Evolutionary conservation across 2,888 invertebrate species (phyloP), one percentile per base, ranked within the genome.

Genomic region (Calameuta pallipes): DNA sequence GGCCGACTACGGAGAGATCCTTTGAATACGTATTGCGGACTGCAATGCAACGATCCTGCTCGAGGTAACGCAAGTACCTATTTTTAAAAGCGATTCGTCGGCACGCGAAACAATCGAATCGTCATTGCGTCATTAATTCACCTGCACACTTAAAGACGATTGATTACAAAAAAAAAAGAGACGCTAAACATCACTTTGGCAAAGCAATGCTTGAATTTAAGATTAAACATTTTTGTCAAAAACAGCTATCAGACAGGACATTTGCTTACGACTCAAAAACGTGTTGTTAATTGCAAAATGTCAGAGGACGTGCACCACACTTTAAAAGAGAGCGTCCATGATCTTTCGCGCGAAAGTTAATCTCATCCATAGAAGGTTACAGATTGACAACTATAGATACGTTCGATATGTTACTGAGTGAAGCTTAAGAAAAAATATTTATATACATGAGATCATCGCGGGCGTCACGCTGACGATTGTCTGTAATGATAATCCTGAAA

Each of bases 51-150:
- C 71, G 71, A 31, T 71, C 34, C 71, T 71, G 71, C 13, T 78
- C 77, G 84, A 87, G 85, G 83, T 86, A 86, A 89, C 85, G 84
- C 85, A 83, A 85, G 82, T 80, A 79, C 77, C 80, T 85, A 84
- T 84, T 86, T 86, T 84, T 80, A 82, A 81, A 73, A 75, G 69
- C 78, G 79, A 78, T 81, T 78, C 80, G 81, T 83, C 80, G 56
- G 2, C 56, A 15, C 56, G 56, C 23, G 41, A 9, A 9, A 56
- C 56, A 56, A 23, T 56, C 56, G 23, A 56, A 23, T 56, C 9
- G 23, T 23, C 56, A 56, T 56, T 23, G 15, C 23, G 56, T 56
- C 56, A 56, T 2, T 9, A 56, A 56, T 23, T 9, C 9, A 23
- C 23, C 23, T 56, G 56, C 9, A 23, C 15, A 23, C 15, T 56